These are phyloP conservation scores for Nothoprocta perdicaria DNA, from an alignment of 2,113 vertebrate species.

Conservation along the genomic window DNA sequence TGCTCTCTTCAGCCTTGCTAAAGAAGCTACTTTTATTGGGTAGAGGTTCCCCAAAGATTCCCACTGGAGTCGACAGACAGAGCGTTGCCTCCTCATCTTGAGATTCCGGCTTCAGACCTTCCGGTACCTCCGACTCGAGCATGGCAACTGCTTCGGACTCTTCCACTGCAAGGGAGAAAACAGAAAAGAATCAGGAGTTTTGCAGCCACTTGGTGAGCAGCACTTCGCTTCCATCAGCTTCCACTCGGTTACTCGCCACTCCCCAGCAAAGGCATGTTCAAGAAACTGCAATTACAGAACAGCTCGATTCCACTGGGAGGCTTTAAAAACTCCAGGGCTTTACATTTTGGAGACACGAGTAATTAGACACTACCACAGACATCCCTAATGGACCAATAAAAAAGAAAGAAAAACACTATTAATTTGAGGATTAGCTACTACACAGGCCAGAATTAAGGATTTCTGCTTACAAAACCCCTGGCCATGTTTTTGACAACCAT, in stretches of 20 bases:
- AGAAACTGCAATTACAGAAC: slow-evolving; percentile 37
- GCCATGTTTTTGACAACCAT: slow-evolving; percentile 22
- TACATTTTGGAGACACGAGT: slow-evolving; percentile 50
- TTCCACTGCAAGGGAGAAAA: slow-evolving; percentile 66
- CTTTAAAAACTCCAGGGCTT: slow-evolving; percentile 48
- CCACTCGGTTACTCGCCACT: not conserved
- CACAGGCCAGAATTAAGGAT: slow-evolving; percentile 6
- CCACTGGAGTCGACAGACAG: slow-evolving; percentile 77
- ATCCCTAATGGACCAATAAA: slow-evolving; percentile 58
- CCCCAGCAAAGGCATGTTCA: not conserved
- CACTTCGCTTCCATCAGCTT: not conserved
- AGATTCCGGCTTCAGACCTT: slow-evolving; percentile 69
- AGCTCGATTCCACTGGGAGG: slow-evolving; percentile 37
- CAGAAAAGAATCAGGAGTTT: slow-evolving; percentile 20
- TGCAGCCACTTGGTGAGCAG: not conserved
- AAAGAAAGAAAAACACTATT: slow-evolving; percentile 23
- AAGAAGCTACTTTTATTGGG: slow-evolving; percentile 55
- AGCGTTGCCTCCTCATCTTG: slow-evolving; percentile 67
- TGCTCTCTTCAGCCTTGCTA: slow-evolving; percentile 68
- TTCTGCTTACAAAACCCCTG: slow-evolving; percentile 41
- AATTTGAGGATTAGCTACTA: slow-evolving; percentile 57
- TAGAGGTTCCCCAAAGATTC: slow-evolving; percentile 65
- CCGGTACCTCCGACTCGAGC: slow-evolving; percentile 69
- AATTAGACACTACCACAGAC: slow-evolving; percentile 58
- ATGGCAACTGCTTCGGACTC: slow-evolving; percentile 49